phyloP scores from a whole-genome alignment of 2,797 vertebrate genomes.

The Nyctalus aviator region DNA sequence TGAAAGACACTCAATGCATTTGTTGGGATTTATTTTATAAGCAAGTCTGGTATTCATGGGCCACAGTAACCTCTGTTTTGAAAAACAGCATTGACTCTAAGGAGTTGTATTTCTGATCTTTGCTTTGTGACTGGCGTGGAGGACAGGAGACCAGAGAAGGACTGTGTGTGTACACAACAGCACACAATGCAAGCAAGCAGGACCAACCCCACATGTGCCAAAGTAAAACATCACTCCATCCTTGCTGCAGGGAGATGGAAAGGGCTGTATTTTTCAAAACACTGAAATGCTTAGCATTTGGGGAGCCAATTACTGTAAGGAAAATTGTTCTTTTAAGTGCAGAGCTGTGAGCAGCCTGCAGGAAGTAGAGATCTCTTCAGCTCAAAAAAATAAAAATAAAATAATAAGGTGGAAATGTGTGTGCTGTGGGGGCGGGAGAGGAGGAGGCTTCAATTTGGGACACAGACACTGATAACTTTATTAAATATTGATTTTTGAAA shows the following conservation, averaged over 20 bases:
- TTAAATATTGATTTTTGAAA: constrained; percentile 84
- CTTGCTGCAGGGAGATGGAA: not conserved
- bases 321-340: not conserved
- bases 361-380: not conserved
- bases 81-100: not conserved
- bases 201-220: not conserved
- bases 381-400: not conserved
- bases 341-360: not conserved
- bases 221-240: not conserved
- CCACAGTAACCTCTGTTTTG: not conserved
- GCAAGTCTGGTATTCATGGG: not conserved
- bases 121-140: not conserved
- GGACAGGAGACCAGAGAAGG: not conserved
- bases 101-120: not conserved
- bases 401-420: not conserved
- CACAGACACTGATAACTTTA: constrained; percentile 77
- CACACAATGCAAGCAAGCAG: rapidly evolving
- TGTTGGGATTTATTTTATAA: constrained; percentile 6
- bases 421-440: not conserved
- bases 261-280: not conserved
- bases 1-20: not conserved
- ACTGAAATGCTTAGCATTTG: not conserved
- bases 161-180: rapidly evolving
- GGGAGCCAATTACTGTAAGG: not conserved
- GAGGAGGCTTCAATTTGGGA: constrained; percentile 58